These are phyloP conservation scores for Subanguina moxae DNA, from an alignment of 1,140 invertebrate genomes.

Conservation along the genomic window DNA sequence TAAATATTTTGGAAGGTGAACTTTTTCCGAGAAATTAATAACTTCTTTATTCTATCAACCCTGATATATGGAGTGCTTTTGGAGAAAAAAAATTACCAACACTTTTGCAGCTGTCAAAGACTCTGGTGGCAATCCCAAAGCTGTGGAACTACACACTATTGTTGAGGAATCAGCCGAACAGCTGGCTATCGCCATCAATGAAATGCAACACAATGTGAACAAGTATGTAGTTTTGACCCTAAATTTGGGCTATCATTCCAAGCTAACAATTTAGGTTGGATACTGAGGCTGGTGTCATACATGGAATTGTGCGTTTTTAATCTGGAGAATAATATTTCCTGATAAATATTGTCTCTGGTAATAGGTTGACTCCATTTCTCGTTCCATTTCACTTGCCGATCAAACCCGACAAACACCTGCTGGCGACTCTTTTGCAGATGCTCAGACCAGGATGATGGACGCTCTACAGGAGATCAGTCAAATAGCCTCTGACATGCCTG, in stretches of 20 bases:
- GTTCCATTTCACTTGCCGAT: conserved; percentile 76
- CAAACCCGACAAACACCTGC: conserved; percentile 62
- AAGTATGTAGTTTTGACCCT: background rate
- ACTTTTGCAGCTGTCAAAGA: conserved; percentile 80
- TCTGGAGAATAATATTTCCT: too few relatives aligned
- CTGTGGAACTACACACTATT: conserved; percentile 42
- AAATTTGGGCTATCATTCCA: too few relatives aligned
- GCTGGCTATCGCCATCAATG: conserved; percentile 73
- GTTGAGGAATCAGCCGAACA: conserved; percentile 49
- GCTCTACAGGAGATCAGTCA: conserved; percentile 86
- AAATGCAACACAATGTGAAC: conserved; percentile 72
- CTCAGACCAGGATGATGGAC: conserved; percentile 91
- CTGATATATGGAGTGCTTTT: conserved; percentile 33
- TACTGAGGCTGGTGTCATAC: conserved; percentile 37
- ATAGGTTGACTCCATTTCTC: conserved; percentile 77
- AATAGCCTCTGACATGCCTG: conserved; percentile 84
- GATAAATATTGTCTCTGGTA: too few relatives aligned
- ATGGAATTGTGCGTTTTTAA: conserved; percentile 65
- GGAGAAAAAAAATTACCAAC: background rate
- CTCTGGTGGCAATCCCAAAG: conserved; percentile 82
- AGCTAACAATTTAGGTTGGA: conserved; percentile 4
- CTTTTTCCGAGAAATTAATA: too few relatives aligned
- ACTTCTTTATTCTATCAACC: too few relatives aligned
- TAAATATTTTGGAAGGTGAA: too few relatives aligned
- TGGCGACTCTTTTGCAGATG: conserved; percentile 76